phyloP scores from a whole-genome alignment of 2,888 invertebrate genomes.

The Epinotia demarniana region DNA sequence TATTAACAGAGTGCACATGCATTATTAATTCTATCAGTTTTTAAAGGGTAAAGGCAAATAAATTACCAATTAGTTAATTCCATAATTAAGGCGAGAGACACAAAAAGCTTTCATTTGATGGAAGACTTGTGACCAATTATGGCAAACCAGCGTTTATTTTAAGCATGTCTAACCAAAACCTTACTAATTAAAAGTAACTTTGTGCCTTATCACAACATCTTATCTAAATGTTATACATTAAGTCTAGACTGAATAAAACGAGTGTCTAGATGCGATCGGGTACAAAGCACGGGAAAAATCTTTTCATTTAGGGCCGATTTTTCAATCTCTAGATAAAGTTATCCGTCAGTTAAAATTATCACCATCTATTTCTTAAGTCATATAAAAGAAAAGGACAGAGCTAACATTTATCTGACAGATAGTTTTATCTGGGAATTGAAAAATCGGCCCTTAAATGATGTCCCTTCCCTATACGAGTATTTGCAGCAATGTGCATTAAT shows the following conservation, averaged over 20 bases:
- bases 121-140: slow-evolving; percentile 26
- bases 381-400: too few relatives aligned
- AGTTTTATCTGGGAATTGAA: too few relatives aligned
- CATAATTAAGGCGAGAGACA: slow-evolving; percentile 3
- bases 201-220: slow-evolving; percentile 8
- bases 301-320: slow-evolving; percentile 2
- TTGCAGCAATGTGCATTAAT: neutral
- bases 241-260: slow-evolving; percentile 6
- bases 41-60: slow-evolving; percentile 8
- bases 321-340: too few relatives aligned
- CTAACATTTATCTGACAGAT: too few relatives aligned
- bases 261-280: neutral
- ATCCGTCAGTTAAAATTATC: too few relatives aligned
- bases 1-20: slow-evolving; percentile 16
- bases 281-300: neutral
- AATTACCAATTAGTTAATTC: slow-evolving; percentile 29
- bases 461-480: neutral
- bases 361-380: too few relatives aligned
- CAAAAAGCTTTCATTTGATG: slow-evolving; percentile 29
- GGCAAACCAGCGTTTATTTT: slow-evolving; percentile 9
- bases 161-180: slow-evolving; percentile 14
- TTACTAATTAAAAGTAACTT: slow-evolving; percentile 22
- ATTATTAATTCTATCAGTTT: slow-evolving; percentile 24
- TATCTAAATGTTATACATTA: neutral
- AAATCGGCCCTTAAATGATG: too few relatives aligned